Conservation (phyloP, 2,888 invertebrate genomes). For the Hipparchia sbordonii region DNA sequence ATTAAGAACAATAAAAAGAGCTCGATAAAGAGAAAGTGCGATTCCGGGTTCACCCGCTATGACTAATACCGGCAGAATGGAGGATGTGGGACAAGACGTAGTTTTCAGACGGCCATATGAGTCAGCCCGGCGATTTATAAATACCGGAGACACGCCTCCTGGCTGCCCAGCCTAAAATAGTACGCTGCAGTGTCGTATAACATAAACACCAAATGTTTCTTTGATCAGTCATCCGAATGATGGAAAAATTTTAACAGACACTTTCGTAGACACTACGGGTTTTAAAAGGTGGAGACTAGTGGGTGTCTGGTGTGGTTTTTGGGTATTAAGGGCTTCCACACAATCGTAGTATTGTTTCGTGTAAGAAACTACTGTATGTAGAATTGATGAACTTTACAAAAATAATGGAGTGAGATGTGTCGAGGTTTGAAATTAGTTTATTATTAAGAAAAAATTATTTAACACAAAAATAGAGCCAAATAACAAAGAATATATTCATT, state of each 20-base stretch:
- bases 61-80: slow-evolving; percentile 75
- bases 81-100: slow-evolving; percentile 79
- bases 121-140: slow-evolving; percentile 74
- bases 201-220: slow-evolving; percentile 63
- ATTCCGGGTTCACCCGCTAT: slow-evolving; percentile 77
- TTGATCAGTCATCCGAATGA: slow-evolving; percentile 47
- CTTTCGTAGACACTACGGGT: slow-evolving; percentile 16
- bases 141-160: slow-evolving; percentile 81
- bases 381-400: too few species aligned
- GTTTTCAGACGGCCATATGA: slow-evolving; percentile 77
- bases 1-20: slow-evolving; percentile 3
- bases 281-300: neutral
- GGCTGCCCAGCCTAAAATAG: slow-evolving; percentile 76
- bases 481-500: too few species aligned
- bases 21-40: slow-evolving; percentile 47
- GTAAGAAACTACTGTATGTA: too few species aligned
- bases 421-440: too few species aligned
- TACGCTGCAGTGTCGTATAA: slow-evolving; percentile 72
- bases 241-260: slow-evolving; percentile 30
- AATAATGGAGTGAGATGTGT: too few species aligned
- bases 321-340: too few species aligned
- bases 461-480: too few species aligned
- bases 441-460: too few species aligned
- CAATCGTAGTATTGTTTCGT: too few species aligned
- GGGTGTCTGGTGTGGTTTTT: neutral